Evolutionary conservation across 1,140 invertebrate species (phyloP).

Genomic region (Dufourea novaeangliae): DNA sequence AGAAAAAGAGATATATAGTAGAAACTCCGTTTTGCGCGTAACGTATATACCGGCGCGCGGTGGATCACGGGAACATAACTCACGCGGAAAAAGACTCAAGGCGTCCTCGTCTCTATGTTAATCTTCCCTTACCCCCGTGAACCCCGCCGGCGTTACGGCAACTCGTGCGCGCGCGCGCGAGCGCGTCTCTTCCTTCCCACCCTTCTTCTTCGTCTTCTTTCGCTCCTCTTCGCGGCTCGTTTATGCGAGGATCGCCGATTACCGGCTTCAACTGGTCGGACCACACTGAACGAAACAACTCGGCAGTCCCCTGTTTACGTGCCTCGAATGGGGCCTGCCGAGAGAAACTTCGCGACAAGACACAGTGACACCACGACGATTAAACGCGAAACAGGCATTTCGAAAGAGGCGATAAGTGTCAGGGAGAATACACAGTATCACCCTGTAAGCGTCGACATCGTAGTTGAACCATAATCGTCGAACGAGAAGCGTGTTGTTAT

Average conservation of each 20-base stretch:
- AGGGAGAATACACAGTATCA: neutral
- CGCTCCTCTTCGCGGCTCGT: slow-evolving; percentile 35
- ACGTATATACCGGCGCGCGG: too few relatives aligned
- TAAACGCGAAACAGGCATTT: neutral
- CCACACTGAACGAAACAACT: slow-evolving; percentile 45
- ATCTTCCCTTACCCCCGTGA: slow-evolving; percentile 43
- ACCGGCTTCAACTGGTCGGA: slow-evolving; percentile 49
- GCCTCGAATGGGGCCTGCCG: slow-evolving; percentile 10
- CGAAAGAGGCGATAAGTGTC: slow-evolving; percentile 4
- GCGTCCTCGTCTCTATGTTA: slow-evolving; percentile 71
- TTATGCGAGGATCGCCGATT: slow-evolving; percentile 50
- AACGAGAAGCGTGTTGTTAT: neutral
- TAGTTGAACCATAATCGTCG: neutral
- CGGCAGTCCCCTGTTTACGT: slow-evolving; percentile 20
- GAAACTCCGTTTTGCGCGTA: too few relatives aligned
- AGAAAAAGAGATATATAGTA: slow-evolving; percentile 34
- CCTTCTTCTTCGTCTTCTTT: neutral
- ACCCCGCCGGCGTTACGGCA: neutral
- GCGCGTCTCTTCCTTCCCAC: too few relatives aligned
- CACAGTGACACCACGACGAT: neutral
- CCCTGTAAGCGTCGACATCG: neutral
- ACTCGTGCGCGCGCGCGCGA: too few relatives aligned
- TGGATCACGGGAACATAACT: slow-evolving; percentile 65
- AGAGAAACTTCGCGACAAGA: neutral
- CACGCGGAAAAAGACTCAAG: slow-evolving; percentile 61